Base-by-base conservation (phyloP, 2,797 vertebrate species). In the Lepilemur septentrionalis region DNA sequence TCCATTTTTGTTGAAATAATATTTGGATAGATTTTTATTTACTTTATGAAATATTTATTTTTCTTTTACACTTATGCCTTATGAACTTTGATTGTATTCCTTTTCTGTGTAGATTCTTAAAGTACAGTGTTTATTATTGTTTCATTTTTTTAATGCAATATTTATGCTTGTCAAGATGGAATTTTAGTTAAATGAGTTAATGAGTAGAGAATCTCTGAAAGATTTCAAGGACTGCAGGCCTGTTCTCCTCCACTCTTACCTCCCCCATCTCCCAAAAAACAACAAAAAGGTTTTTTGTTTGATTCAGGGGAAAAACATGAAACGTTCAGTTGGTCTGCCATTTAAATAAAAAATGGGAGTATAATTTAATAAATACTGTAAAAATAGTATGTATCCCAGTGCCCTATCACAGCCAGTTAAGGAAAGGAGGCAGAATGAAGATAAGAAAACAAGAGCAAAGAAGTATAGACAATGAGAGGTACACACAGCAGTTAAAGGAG, bases 11-110 rank as follows among this genome's bases (percentile, higher is more conserved):
- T 94, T 94, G 28, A 95, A 86, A 70, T 97, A 86, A 87, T 90
- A 94, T 93, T 95, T 97, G 63, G 38, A 13, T 96, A 95, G 88
- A 93, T 96, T 97, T 97, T 91, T 91, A 73, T 95, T 97, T 97
- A 78, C 43, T 94, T 96, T 55, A 65, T 90, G 25, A 94, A 81
- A 67, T 89, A 94, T 75, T 92, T 96, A 90, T 93, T 97, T 96
- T n/a, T 80, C 28, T 78, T 97, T 94, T 93, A 86, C 13, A 67
- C 10, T 94, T 97, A 91, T 38, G 28, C 46, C 70, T 87, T 93
- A 84, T 91, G 32, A 95, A 91, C 73, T 89, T 93, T 82, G 41
- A 93, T 95, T 97, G 76, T 95, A 95, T 95, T 94, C 35, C 28
- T 75, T 94, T 91, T 93, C 86, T 93, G 65, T 96, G 38, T 94